phyloP scores from a whole-genome alignment of 2,888 invertebrate species.

The Aphrophora alni region DNA sequence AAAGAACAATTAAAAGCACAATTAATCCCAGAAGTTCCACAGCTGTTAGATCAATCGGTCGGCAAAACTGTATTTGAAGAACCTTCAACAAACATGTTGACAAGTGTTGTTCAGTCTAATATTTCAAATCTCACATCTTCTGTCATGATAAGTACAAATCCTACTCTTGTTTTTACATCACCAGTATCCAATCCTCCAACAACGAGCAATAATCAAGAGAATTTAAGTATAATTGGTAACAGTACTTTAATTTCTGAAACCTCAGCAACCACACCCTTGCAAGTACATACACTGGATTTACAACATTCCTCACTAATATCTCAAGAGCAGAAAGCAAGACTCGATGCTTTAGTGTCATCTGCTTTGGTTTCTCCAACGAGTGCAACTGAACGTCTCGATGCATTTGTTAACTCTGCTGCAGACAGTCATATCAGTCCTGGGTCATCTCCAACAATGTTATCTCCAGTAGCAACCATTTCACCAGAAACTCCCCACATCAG shows the following conservation, averaged over 20 bases:
- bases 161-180: constrained; percentile 9
- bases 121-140: neutral
- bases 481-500: neutral
- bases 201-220: neutral
- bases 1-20: constrained; percentile 16
- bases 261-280: neutral
- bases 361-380: constrained; percentile 3
- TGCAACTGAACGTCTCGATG: constrained; percentile 63
- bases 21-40: constrained; percentile 23
- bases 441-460: constrained; percentile 7
- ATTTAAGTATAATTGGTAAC: constrained; percentile 25
- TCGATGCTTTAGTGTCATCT: constrained; percentile 2
- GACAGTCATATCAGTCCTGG: constrained; percentile 59
- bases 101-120: constrained; percentile 14
- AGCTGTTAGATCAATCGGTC: constrained; percentile 24
- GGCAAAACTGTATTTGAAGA: constrained; percentile 21
- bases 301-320: neutral
- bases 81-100: constrained; percentile 21
- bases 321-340: constrained; percentile 12
- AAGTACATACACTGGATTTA: neutral
- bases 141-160: neutral
- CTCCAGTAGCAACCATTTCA: neutral
- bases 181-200: neutral
- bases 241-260: constrained; percentile 12
- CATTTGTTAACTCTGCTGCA: constrained; percentile 65